These are phyloP conservation scores for Florisuga fusca DNA, from an alignment of 2,797 vertebrate species.

Conservation along the genomic window DNA sequence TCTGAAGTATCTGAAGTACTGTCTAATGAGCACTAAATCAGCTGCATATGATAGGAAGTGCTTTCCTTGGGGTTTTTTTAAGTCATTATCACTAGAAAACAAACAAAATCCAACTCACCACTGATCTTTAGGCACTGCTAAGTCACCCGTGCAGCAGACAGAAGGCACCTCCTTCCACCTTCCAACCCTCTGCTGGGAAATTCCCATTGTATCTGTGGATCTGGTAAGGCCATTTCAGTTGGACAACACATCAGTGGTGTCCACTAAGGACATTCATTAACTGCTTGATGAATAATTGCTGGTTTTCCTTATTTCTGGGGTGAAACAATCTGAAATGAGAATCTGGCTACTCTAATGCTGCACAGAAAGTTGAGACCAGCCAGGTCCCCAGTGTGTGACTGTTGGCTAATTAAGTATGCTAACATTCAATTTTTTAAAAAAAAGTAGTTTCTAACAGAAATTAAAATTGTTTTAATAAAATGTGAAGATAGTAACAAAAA, in stretches of 20 bases:
- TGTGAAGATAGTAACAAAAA: constrained; percentile 33
- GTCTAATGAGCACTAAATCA: neutral
- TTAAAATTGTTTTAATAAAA: constrained; percentile 49
- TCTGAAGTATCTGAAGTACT: neutral
- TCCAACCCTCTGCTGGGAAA: neutral
- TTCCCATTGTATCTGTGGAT: neutral
- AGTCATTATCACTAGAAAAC: neutral
- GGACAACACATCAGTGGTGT: neutral
- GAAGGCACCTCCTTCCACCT: neutral
- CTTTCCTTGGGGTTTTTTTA: neutral
- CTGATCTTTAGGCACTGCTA: neutral
- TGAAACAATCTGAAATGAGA: neutral
- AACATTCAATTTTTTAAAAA: constrained; percentile 18
- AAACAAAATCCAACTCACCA: neutral
- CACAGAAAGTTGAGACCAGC: neutral
- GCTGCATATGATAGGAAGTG: fast-evolving
- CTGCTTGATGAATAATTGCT: neutral
- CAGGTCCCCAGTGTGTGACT: neutral
- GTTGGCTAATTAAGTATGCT: neutral
- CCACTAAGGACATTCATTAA: neutral
- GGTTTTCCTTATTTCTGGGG: neutral
- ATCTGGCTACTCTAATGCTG: neutral
- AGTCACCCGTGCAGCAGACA: neutral
- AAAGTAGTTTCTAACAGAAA: constrained; percentile 28
- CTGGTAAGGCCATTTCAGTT: neutral